Evolutionary conservation across 2,113 vertebrate genomes (phyloP), one percentile per base, ranked within the genome.

Genomic region (Periophthalmus modestus): DNA sequence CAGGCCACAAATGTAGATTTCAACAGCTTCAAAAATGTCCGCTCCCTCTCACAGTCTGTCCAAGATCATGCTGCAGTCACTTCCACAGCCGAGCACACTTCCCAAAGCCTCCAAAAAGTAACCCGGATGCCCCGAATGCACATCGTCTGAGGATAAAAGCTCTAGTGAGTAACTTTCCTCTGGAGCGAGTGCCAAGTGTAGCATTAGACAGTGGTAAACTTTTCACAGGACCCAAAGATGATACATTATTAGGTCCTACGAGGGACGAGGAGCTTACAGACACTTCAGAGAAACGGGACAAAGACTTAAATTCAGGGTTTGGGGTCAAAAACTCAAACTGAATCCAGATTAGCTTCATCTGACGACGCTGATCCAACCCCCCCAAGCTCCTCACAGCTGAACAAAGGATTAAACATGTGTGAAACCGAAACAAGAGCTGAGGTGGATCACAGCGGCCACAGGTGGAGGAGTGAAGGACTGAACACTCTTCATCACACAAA

Each of bases 341-440:
- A 28, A 28, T 28, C 28, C 28, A 28, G 28, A 28, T 28, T 28
- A 28, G 28, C 39, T 43, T 43, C 39, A 43, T 10, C 39, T 10
- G 7, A 43, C 7, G 39, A 10, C 39, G 0, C 39, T 10, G 39
- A 43, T 43, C 39, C 39, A 43, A 10, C 39, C 9, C 5, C 36
- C 36, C 5, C 39, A 43, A 10, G 7, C 9, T 0, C 36, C 36
- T 7, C 36, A 39, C 39, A 10, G 39, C 39, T 10, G 7, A 2
- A 43, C 39, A 43, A 10, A 43, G 7, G 39, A 10, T 43, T 19
- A 9, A 59, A 48, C 4, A 23, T 21, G 2, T 78, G 67, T 2
- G 75, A 73, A 23, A 79, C 82, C 62, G 82, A 86, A 28, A 85
- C 75, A 50, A 55, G 15, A 7, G 36, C 23, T 16, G 46, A 3